Conservation (phyloP, 2,797 vertebrate genomes). For the Nyctalus aviator region DNA sequence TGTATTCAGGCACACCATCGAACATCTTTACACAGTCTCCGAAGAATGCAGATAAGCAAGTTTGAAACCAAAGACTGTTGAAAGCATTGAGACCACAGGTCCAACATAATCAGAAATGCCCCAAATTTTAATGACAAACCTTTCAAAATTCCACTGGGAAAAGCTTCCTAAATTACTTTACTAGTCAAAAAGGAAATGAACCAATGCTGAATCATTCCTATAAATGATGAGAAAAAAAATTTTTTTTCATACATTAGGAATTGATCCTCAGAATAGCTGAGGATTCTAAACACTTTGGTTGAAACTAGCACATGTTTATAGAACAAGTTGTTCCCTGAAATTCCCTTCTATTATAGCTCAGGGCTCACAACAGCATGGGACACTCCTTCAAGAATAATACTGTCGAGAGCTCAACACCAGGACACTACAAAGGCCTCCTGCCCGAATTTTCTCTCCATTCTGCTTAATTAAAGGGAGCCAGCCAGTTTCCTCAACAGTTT, state of each 20-base stretch:
- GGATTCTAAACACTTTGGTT: neutral
- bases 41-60: neutral
- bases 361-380: constrained; percentile 28
- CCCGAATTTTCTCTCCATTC: neutral
- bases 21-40: neutral
- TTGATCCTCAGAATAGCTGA: constrained; percentile 11
- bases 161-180: constrained; percentile 56
- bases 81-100: neutral
- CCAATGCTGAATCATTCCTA: constrained; percentile 66
- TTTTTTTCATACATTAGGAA: constrained; percentile 41
- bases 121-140: constrained; percentile 12
- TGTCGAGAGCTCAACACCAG: neutral
- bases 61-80: neutral
- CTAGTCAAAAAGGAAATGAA: constrained; percentile 71
- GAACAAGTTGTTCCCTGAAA: constrained; percentile 5
- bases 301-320: neutral
- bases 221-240: constrained; percentile 53
- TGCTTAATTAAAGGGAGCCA: neutral
- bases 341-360: neutral
- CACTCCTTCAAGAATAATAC: neutral
- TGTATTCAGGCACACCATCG: neutral
- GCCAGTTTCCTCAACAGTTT: constrained; percentile 48
- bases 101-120: constrained; percentile 22
- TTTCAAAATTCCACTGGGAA: constrained; percentile 44
- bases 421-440: neutral